phyloP scores from a whole-genome alignment of 2,888 invertebrate genomes.

The Sinotaia quadrata region DNA sequence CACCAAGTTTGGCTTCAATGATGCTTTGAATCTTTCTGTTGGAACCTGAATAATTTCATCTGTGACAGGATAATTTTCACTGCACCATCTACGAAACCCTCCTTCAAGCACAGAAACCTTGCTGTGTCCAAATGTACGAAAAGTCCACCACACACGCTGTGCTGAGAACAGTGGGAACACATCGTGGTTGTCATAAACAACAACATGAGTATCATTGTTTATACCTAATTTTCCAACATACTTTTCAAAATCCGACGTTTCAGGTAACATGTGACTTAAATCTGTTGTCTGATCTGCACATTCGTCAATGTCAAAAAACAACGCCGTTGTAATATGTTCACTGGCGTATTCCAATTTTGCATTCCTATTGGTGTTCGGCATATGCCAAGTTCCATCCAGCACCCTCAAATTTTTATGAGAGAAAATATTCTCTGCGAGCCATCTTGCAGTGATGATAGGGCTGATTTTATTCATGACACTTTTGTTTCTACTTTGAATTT shows the following conservation, averaged over 20 bases:
- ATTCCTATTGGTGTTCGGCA: conserved; percentile 57
- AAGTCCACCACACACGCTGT: conserved; percentile 56
- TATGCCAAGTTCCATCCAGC: conserved; percentile 65
- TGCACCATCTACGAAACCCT: conserved; percentile 53
- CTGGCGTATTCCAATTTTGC: conserved; percentile 53
- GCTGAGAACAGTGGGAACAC: conserved; percentile 45
- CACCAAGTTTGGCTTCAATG: conserved; percentile 29
- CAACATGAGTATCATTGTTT: conserved; percentile 52
- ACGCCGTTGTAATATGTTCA: conserved; percentile 65
- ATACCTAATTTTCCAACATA: conserved; percentile 53
- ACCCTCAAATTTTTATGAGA: conserved; percentile 49
- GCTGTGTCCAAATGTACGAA: conserved; percentile 53
- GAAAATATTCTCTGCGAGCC: conserved; percentile 32
- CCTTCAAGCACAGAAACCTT: conserved; percentile 58
- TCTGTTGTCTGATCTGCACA: conserved; percentile 56
- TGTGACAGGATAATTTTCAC: conserved; percentile 50
- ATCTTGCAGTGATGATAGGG: conserved; percentile 36
- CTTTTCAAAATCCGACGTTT: conserved; percentile 47
- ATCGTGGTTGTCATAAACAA: conserved; percentile 53
- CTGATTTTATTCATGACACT: too few relatives aligned
- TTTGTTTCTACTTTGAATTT: too few relatives aligned
- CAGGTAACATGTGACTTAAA: conserved; percentile 58
- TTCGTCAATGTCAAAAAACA: conserved; percentile 66
- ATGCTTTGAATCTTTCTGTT: conserved; percentile 41
- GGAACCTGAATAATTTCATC: conserved; percentile 43